Evolutionary conservation across 2,888 invertebrate genomes (phyloP).

Genomic region (Conistra vaccinii): DNA sequence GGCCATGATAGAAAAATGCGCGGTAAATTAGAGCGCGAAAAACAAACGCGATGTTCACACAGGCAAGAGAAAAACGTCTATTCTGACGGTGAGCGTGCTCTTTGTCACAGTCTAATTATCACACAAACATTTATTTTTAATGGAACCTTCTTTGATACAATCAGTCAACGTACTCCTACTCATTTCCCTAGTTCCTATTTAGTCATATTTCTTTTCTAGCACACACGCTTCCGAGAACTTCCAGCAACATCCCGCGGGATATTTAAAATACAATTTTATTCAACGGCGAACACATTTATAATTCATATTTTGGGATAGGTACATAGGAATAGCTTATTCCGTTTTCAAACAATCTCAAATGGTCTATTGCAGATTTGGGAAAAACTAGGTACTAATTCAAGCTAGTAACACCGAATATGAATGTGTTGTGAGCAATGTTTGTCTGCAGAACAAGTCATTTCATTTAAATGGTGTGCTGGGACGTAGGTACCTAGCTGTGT

Average conservation of each 20-base stretch:
- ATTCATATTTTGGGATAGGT: slow-evolving; percentile 44
- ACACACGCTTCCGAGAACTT: slow-evolving; percentile 23
- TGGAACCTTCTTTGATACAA: slow-evolving; percentile 27
- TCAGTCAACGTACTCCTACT: slow-evolving; percentile 1
- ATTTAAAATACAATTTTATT: slow-evolving; percentile 53
- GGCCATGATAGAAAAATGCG: slow-evolving; percentile 37
- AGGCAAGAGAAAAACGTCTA: slow-evolving; percentile 29
- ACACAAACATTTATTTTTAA: slow-evolving; percentile 29
- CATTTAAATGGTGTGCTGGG: slow-evolving; percentile 30
- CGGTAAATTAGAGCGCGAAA: slow-evolving; percentile 37
- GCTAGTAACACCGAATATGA: neutral
- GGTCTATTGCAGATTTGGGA: neutral
- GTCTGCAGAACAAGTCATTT: slow-evolving; percentile 37
- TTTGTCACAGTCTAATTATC: slow-evolving; percentile 20
- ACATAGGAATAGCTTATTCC: slow-evolving; percentile 37
- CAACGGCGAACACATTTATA: slow-evolving; percentile 34
- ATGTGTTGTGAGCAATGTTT: slow-evolving; percentile 25
- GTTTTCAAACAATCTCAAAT: slow-evolving; percentile 22
- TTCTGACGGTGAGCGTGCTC: slow-evolving; percentile 15
- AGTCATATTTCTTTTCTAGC: slow-evolving; percentile 33
- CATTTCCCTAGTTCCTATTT: slow-evolving; percentile 38
- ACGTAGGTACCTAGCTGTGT: slow-evolving; percentile 5
- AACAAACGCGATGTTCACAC: slow-evolving; percentile 26
- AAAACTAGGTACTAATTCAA: neutral
- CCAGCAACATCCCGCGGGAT: slow-evolving; percentile 36